Conservation (phyloP, 2,888 invertebrate genomes). For the Ephialtes manifestator region DNA sequence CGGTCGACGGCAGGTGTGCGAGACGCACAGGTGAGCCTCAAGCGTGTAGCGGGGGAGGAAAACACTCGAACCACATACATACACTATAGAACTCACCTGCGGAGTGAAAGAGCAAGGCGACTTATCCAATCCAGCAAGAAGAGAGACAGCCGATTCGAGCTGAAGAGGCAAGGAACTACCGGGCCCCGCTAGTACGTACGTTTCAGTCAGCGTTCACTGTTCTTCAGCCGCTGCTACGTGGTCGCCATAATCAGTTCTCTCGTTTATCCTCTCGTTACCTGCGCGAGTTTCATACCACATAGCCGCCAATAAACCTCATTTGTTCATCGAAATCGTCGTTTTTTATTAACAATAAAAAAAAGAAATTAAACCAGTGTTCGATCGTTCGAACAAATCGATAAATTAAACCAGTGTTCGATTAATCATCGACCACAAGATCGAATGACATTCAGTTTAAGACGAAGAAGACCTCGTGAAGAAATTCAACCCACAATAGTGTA, state of each 20-base stretch:
- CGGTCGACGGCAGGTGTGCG: conserved; percentile 64
- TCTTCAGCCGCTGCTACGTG: conserved; percentile 67
- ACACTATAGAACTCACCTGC: conserved; percentile 12
- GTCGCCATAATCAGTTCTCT: conserved; percentile 56
- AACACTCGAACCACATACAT: conserved; percentile 12
- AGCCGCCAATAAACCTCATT: background rate
- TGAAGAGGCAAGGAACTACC: conserved; percentile 60
- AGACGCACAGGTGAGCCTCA: conserved; percentile 55
- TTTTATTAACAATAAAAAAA: too few relatives aligned
- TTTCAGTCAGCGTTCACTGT: conserved; percentile 71
- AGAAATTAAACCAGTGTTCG: background rate
- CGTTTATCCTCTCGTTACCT: conserved; percentile 11
- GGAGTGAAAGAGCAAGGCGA: conserved; percentile 12
- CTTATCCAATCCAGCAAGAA: conserved; percentile 10
- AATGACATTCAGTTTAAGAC: conserved; percentile 18
- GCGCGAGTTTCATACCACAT: background rate
- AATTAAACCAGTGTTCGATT: background rate
- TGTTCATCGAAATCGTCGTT: background rate
- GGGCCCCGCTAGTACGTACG: conserved; percentile 64
- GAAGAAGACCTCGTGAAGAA: conserved; percentile 16
- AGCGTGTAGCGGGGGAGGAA: conserved; percentile 35
- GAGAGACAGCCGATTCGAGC: conserved; percentile 64
- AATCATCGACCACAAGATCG: conserved; percentile 16
- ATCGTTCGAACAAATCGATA: background rate
- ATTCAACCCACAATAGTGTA: conserved; percentile 13